These are phyloP conservation scores for Eremobia ochroleuca DNA, from an alignment of 2,888 invertebrate genomes.

Conservation along the genomic window DNA sequence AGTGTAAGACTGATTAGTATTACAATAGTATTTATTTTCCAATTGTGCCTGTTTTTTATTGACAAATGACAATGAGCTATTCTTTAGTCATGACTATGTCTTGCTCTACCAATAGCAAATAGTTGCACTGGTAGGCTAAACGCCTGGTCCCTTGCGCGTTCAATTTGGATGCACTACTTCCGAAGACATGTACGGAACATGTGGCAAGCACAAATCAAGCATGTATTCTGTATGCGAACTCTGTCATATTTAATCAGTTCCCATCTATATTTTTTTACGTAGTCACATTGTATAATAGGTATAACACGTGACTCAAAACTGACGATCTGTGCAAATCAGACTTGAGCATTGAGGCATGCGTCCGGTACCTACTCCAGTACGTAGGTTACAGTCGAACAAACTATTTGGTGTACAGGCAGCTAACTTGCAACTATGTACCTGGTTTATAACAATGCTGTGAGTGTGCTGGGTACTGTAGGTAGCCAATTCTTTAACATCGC, in stretches of 20 bases:
- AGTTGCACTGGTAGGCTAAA: neutral
- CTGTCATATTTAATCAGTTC: neutral
- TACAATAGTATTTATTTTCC: constrained; percentile 69
- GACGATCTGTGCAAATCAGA: neutral
- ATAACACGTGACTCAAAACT: neutral
- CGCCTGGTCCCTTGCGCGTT: neutral
- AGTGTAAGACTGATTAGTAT: constrained; percentile 84
- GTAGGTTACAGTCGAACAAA: neutral
- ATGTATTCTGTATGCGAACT: neutral
- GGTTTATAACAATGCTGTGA: neutral
- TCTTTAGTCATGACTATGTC: constrained; percentile 8
- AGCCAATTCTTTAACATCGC: neutral
- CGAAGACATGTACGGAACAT: neutral
- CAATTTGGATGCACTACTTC: neutral
- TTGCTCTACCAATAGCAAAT: neutral
- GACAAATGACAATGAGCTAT: constrained; percentile 17
- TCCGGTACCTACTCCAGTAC: neutral
- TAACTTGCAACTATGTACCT: neutral
- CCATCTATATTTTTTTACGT: neutral
- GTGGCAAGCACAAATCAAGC: neutral
- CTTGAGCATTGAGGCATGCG: neutral
- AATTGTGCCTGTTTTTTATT: constrained; percentile 60
- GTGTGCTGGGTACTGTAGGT: neutral
- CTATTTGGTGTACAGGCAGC: neutral
- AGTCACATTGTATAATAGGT: neutral